Evolutionary conservation across 2,113 vertebrate genomes (phyloP).

Genomic region (Crotophaga sulcirostris): DNA sequence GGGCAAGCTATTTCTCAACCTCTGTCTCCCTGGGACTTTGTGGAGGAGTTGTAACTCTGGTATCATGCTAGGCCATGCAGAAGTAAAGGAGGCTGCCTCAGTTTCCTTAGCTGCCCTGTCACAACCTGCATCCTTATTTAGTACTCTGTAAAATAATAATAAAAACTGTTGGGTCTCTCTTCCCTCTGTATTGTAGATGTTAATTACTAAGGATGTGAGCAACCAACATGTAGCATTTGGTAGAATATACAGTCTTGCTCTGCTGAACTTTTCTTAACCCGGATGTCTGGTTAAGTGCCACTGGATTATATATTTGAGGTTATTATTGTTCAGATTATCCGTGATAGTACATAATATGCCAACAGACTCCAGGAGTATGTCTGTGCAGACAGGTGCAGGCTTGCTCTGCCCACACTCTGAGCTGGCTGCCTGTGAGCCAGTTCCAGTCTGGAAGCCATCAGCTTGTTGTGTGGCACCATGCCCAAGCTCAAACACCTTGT

Average conservation of each 20-base stretch:
- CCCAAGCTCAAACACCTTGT: not conserved
- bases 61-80: not conserved
- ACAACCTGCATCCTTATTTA: not conserved
- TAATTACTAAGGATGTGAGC: not conserved
- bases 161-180: not conserved
- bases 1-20: not conserved
- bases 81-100: rapidly evolving
- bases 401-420: not conserved
- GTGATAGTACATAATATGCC: not conserved
- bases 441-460: not conserved
- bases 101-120: not conserved
- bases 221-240: rapidly evolving
- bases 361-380: not conserved
- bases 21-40: not conserved
- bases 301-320: not conserved
- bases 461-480: not conserved
- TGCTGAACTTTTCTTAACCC: not conserved
- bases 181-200: not conserved
- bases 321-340: not conserved
- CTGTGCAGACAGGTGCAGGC: not conserved
- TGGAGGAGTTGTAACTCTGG: not conserved
- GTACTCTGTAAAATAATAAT: not conserved
- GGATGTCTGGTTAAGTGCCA: not conserved
- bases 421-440: not conserved
- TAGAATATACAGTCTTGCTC: not conserved